Evolutionary conservation across 2,888 invertebrate genomes (phyloP), one percentile per base, ranked within the genome.

Genomic region (Tenthredo amoena): DNA sequence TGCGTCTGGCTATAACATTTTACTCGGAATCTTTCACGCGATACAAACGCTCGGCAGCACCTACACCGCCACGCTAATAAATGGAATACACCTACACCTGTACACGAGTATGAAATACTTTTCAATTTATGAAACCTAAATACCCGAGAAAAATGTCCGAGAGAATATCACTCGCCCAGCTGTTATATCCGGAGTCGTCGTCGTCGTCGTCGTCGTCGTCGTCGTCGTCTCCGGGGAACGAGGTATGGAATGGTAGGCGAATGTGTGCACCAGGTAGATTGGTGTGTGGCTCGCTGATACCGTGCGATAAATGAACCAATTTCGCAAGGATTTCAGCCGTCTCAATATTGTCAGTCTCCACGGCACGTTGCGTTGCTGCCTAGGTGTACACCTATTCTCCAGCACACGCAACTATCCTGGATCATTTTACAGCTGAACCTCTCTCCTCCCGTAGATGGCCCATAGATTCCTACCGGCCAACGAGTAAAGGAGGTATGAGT

Each of bases 241-340:
- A 6, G 55, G 55, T 55, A 55, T 55, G 55, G 26, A 21, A 18
- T 68, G 12, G 43, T 7, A 21, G 2, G 3, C 43, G 15, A 74
- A 43, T 43, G 43, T 74, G 72, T 74, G 72, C 72, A 40, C 72
- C 72, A 74, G 72, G 72, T 74, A 74, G 81, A 81, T 34, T 9
- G 31, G 77, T 50, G 55, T 47, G 77, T 88, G 87, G 86, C 88
- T 87, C n/a, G 88, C 40, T 87, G 89, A 89, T 89, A 86, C 86
- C 87, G 85, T 72, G 88, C 89, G 89, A 89, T 89, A 90, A 90
- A 90, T 90, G 90, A 89, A 90, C 88, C 90, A 90, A 90, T 90
- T 90, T 90, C 87, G 87, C 76, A 87, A 89, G 88, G 90, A 90
- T 88, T 89, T 89, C n/a, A 89, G 88, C 87, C 87, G 88, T 87